phyloP scores from a whole-genome alignment of 2,888 invertebrate genomes.

The Lochmaea capreae region DNA sequence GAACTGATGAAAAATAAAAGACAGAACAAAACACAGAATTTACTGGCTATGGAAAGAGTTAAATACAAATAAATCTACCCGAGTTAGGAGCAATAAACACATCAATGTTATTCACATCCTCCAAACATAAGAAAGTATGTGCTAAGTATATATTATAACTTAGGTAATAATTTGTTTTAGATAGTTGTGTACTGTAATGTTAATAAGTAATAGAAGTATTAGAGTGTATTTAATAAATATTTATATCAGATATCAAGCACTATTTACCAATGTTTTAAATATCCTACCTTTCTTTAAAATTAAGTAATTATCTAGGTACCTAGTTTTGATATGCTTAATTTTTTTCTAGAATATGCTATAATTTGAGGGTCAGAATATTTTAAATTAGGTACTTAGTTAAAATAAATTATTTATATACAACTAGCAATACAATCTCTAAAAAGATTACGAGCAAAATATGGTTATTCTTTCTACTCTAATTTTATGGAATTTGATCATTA shows the following conservation, averaged over 20 bases:
- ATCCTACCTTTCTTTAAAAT: slow-evolving; percentile 2
- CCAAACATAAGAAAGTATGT: neutral
- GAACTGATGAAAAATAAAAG: too few species aligned
- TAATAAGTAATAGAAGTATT: too few species aligned
- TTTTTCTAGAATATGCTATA: neutral
- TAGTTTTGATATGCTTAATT: neutral
- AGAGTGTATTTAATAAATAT: too few species aligned
- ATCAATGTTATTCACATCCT: neutral
- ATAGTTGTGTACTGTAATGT: neutral
- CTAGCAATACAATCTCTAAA: neutral
- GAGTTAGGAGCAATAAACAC: too few species aligned
- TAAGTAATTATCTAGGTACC: neutral
- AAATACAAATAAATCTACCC: too few species aligned
- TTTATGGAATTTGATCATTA: neutral
- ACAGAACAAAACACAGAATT: too few species aligned
- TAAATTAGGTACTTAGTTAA: neutral
- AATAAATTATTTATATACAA: slow-evolving; percentile 11
- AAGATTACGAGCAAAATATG: neutral
- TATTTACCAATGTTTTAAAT: neutral
- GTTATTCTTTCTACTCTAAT: neutral
- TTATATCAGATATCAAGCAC: neutral
- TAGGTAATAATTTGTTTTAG: neutral
- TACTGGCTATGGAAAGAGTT: too few species aligned
- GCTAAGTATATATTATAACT: neutral
- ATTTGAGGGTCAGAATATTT: slow-evolving; percentile 5